phyloP scores from a whole-genome alignment of 2,888 invertebrate genomes.

The Cephus pulcher region DNA sequence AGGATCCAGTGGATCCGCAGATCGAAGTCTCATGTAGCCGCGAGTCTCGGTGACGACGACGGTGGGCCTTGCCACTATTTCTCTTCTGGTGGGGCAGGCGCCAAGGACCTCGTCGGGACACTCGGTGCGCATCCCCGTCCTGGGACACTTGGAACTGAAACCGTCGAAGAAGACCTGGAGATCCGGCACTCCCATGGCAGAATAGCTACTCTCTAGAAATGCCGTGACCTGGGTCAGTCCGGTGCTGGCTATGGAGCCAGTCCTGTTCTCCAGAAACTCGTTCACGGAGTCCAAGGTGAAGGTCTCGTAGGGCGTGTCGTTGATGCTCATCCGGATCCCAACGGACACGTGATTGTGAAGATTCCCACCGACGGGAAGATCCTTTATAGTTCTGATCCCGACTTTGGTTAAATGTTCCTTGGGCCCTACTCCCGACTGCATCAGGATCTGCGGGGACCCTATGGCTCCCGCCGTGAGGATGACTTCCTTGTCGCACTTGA shows the following conservation, averaged over 20 bases:
- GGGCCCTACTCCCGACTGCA: constrained; percentile 71
- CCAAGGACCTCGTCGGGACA: constrained; percentile 47
- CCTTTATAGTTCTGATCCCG: constrained; percentile 47
- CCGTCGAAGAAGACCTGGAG: constrained; percentile 66
- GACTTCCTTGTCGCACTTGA: constrained; percentile 68
- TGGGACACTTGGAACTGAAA: constrained; percentile 58
- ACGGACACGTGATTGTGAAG: constrained; percentile 63
- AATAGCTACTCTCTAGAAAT: constrained; percentile 60
- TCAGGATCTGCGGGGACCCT: constrained; percentile 69
- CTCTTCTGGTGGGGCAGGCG: constrained; percentile 47
- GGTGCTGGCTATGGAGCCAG: constrained; percentile 64
- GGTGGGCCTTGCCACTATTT: constrained; percentile 62
- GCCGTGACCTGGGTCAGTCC: constrained; percentile 65
- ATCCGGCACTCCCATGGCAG: constrained; percentile 59
- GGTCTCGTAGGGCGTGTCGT: constrained; percentile 48
- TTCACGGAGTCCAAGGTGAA: constrained; percentile 55
- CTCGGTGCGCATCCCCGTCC: constrained; percentile 47
- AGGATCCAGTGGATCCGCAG: constrained; percentile 73
- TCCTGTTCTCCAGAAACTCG: constrained; percentile 56
- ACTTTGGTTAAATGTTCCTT: constrained; percentile 61
- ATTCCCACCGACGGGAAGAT: constrained; percentile 60
- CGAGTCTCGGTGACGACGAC: constrained; percentile 50
- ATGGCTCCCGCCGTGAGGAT: constrained; percentile 69
- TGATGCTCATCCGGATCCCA: constrained; percentile 52
- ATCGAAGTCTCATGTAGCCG: constrained; percentile 74